Evolutionary conservation across 2,797 vertebrate genomes (phyloP).

Genomic region (Notolepis coatsorum): DNA sequence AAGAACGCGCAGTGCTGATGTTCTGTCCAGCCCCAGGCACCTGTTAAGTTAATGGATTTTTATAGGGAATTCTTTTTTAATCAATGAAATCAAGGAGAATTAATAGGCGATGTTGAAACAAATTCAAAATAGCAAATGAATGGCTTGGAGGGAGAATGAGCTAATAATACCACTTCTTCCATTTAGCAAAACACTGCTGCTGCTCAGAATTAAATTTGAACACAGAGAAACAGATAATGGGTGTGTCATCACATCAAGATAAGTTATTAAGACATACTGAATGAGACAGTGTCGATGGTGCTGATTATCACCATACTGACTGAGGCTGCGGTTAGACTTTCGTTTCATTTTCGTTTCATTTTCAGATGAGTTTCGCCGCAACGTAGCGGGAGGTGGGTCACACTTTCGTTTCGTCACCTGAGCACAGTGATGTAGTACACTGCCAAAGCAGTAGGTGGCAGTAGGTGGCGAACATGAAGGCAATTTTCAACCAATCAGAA

Average conservation of each 20-base stretch:
- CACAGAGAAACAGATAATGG: background rate
- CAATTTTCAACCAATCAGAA: no score
- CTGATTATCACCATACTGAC: background rate
- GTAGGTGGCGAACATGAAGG: no score
- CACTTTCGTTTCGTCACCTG: no score
- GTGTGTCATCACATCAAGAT: conserved; percentile 1
- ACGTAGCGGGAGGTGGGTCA: no score
- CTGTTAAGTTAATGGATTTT: conserved; percentile 79
- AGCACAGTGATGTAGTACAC: no score
- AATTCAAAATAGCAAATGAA: conserved; percentile 65
- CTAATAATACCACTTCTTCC: conserved; percentile 44
- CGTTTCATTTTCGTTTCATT: no score
- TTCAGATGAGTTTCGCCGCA: no score
- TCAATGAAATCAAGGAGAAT: conserved; percentile 74
- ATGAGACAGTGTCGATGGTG: background rate
- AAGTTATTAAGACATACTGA: background rate
- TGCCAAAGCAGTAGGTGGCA: no score
- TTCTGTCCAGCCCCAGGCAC: conserved; percentile 62
- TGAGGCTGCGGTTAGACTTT: no score
- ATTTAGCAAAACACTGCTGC: background rate
- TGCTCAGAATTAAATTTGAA: conserved; percentile 4
- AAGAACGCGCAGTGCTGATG: conserved; percentile 49
- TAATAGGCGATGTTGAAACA: conserved; percentile 67
- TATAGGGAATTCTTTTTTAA: conserved; percentile 62
- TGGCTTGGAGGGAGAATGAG: conserved; percentile 42